phyloP scores from a whole-genome alignment of 2,797 vertebrate genomes.

The Microcaecilia unicolor region DNA sequence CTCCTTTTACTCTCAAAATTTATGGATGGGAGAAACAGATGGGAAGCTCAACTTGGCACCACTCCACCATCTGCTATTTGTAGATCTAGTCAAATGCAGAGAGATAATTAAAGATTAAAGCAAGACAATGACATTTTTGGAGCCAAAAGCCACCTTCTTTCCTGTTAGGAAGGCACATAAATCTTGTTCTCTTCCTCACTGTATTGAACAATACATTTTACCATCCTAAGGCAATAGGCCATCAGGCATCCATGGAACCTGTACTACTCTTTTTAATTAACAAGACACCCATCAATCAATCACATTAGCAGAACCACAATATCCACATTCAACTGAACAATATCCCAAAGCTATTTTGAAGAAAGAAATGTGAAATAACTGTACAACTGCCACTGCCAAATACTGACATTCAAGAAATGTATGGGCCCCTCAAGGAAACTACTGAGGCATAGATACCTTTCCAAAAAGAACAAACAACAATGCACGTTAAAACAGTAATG shows the following conservation, averaged over 20 bases:
- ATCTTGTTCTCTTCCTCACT: neutral
- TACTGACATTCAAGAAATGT: neutral
- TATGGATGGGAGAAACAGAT: slow-evolving; percentile 27
- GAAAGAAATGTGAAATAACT: neutral
- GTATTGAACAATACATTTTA: neutral
- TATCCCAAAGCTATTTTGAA: fast-evolving
- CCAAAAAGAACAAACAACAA: no score
- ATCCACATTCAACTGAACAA: neutral
- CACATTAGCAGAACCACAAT: neutral
- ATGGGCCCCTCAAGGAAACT: neutral
- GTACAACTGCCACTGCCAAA: neutral
- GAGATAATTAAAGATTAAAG: slow-evolving; percentile 35
- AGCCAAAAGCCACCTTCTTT: slow-evolving; percentile 12
- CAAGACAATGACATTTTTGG: neutral
- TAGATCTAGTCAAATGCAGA: slow-evolving; percentile 25
- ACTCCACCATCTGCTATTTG: slow-evolving; percentile 35
- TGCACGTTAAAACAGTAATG: no score
- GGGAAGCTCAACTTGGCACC: slow-evolving; percentile 26
- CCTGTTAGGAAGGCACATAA: slow-evolving; percentile 5
- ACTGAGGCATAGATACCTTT: neutral
- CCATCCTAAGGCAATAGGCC: neutral
- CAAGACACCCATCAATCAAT: neutral
- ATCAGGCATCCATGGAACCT: neutral
- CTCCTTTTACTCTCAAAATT: slow-evolving; percentile 24
- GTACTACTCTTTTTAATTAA: neutral